Evolutionary conservation across 2,888 invertebrate genomes (phyloP), one percentile per base, ranked within the genome.

Genomic region (Parnassius smintheus): DNA sequence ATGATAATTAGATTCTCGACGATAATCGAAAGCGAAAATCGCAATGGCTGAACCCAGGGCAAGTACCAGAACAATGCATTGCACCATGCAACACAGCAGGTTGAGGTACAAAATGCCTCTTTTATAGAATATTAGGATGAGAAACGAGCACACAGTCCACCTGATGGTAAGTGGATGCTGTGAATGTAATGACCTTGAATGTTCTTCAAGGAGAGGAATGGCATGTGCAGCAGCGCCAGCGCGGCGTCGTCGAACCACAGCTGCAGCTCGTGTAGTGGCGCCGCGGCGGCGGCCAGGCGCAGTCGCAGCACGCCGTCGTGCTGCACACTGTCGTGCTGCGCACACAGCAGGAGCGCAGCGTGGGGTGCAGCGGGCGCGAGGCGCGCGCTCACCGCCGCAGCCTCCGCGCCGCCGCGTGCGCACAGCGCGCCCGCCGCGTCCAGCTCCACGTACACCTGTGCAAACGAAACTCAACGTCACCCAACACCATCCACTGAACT

Each of bases 161-260:
- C 35, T 35, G 4, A 35, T 35, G 35, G 35, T 35, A 35, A 35
- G 35, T 35, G 35, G 7, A 35, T 35, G 35, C 4, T 35, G 35
- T 35, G 4, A 35, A 35, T 35, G 4, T 35, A 35, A 35, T 35
- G 35, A 97, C 97, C 96, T 93, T 94, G 93, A 67, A 98, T 97
- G 78, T 98, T 96, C 4, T 89, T 88, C 1, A 96, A 96, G 13
- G 95, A 76, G 44, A 86, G 80, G 80, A 96, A 96, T 0, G 97
- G 97, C 82, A 98, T 95, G 63, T 94, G 94, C 75, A 96, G 86
- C 59, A 94, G 92, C 1, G 95, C 94, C 12, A 96, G 90, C 65
- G 96, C 89, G 67, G 94, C 94, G 70, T 96, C 95, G 9, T 95
- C 95, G 82, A 97, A 97, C 98, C 98, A 98, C 71, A 97, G 92